These are phyloP conservation scores for Leguminivora glycinivorella DNA, from an alignment of 1,140 invertebrate genomes.

Conservation along the genomic window DNA sequence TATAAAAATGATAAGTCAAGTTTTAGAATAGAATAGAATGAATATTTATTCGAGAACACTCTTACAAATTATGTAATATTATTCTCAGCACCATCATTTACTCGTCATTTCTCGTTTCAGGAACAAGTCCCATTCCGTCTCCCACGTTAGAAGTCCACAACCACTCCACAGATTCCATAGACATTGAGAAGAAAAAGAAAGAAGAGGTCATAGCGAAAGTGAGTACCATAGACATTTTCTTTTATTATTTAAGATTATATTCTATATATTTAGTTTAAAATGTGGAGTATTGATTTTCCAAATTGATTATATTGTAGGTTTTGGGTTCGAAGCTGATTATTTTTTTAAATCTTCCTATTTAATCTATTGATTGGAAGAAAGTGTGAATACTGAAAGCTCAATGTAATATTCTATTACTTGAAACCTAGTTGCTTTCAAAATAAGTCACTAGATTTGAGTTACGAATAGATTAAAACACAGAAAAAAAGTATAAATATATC, in stretches of 20 bases:
- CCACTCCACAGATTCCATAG: constrained; percentile 87
- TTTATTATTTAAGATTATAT: constrained; percentile 24
- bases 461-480: not conserved
- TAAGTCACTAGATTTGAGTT: not conserved
- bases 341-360: too few relatives aligned
- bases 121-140: constrained; percentile 78
- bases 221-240: constrained; percentile 37
- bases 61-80: not conserved
- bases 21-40: too few relatives aligned
- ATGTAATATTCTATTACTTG: not conserved
- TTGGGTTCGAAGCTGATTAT: constrained; percentile 45
- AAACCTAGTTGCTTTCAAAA: not conserved
- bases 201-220: constrained; percentile 74
- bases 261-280: constrained; percentile 24
- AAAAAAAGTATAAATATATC: too few relatives aligned
- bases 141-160: constrained; percentile 82
- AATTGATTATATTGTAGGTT: constrained; percentile 45
- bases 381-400: too few relatives aligned
- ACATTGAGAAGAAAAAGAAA: constrained; percentile 87
- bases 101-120: constrained; percentile 45
- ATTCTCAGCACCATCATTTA: not conserved
- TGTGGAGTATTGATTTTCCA: constrained; percentile 57
- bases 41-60: too few relatives aligned
- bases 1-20: too few relatives aligned
- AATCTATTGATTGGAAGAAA: too few relatives aligned